Conservation (phyloP, 2,113 vertebrate genomes). For the Peromyscus leucopus region DNA sequence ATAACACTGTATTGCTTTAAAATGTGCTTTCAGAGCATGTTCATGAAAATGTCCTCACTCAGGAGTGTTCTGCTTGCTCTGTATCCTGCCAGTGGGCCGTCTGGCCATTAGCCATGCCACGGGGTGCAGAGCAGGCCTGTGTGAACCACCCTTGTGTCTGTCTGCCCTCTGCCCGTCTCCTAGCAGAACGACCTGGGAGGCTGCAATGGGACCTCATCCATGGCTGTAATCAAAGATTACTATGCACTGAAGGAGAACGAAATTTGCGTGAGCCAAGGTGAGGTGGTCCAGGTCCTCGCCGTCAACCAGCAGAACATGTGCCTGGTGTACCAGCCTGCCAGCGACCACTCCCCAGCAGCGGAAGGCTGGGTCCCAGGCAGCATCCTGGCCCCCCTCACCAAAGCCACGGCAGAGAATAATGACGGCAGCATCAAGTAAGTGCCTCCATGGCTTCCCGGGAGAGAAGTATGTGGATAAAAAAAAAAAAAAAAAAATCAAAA, state of each 20-base stretch:
- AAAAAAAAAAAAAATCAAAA: conserved; percentile 73
- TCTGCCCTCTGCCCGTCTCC: background rate
- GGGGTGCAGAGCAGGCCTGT: background rate
- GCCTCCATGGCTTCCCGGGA: conserved; percentile 89
- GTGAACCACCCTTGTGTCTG: background rate
- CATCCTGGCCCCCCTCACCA: conserved; percentile 93
- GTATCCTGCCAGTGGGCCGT: background rate
- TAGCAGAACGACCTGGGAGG: conserved; percentile 90
- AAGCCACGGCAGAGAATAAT: conserved; percentile 92
- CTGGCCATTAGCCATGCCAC: background rate
- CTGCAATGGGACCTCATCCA: conserved; percentile 95
- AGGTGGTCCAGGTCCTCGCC: conserved; percentile 96
- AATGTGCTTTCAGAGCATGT: background rate
- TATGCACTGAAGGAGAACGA: conserved; percentile 99
- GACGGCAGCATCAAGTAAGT: conserved; percentile 99
- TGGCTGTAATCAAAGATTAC: conserved; percentile 97
- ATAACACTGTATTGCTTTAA: background rate
- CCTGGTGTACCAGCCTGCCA: conserved; percentile 96
- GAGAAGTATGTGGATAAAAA: conserved; percentile 89
- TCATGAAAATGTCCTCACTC: background rate
- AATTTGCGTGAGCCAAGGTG: conserved; percentile 96
- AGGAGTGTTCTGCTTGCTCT: background rate
- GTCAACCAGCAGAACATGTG: conserved; percentile 99
- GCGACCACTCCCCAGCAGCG: conserved; percentile 94
- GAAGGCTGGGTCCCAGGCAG: conserved; percentile 99